These are phyloP conservation scores for Troilus luridus DNA, from an alignment of 2,888 invertebrate genomes.

Conservation along the genomic window DNA sequence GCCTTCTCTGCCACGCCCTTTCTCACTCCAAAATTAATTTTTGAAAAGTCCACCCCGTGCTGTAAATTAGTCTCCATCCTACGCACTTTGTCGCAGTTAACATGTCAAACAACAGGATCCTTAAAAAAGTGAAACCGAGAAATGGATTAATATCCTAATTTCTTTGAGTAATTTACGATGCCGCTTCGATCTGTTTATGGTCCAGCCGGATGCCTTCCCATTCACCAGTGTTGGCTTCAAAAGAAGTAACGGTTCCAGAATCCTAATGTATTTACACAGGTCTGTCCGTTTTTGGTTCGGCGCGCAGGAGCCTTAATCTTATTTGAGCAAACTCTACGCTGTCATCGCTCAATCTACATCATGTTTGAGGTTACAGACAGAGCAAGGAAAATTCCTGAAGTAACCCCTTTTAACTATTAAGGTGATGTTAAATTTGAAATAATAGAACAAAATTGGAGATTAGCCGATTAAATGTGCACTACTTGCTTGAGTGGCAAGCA, in stretches of 20 bases:
- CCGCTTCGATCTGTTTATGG: neutral
- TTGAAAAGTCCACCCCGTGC: neutral
- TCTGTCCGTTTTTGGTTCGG: neutral
- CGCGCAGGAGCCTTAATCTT: neutral
- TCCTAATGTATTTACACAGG: neutral
- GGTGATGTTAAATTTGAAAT: no score
- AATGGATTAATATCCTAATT: neutral
- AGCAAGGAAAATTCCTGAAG: neutral
- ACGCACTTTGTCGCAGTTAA: neutral
- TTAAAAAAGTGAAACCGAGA: neutral
- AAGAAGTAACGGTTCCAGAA: neutral
- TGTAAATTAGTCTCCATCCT: slow-evolving; percentile 8
- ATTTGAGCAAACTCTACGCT: neutral
- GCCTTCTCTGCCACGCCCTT: neutral
- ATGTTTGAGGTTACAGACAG: neutral
- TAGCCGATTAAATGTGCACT: no score
- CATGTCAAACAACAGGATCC: neutral
- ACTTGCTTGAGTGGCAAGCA: no score
- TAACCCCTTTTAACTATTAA: no score
- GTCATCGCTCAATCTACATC: neutral
- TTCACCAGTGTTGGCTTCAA: neutral
- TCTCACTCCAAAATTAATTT: slow-evolving; percentile 23
- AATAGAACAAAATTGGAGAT: no score
- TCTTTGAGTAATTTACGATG: neutral
- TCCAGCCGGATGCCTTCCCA: neutral